These are phyloP conservation scores for Zaprionus kolodkinae DNA, from an alignment of 1,140 invertebrate species.

Conservation along the genomic window DNA sequence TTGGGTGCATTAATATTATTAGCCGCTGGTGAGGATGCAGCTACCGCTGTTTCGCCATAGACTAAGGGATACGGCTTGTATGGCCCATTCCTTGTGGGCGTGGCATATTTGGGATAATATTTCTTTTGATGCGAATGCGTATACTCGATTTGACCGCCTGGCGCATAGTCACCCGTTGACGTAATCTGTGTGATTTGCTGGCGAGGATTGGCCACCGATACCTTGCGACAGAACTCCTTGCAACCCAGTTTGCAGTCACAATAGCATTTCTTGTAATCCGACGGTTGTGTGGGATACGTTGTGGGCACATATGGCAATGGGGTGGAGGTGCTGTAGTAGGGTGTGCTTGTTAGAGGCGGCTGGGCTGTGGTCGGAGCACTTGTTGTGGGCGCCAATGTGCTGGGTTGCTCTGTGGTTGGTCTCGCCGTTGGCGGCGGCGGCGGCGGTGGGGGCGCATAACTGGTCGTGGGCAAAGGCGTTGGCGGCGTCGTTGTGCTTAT, in stretches of 20 bases:
- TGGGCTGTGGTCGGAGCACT: not conserved
- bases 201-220: constrained; percentile 47
- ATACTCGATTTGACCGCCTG: constrained; percentile 65
- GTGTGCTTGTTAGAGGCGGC: constrained; percentile 12
- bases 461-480: constrained; percentile 13
- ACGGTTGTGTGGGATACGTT: not conserved
- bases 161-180: constrained; percentile 58
- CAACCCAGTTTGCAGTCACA: constrained; percentile 78
- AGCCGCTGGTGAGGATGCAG: constrained; percentile 34
- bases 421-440: not conserved
- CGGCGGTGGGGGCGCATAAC: not conserved
- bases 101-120: constrained; percentile 57
- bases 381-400: not conserved
- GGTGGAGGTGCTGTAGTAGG: not conserved
- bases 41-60: constrained; percentile 41
- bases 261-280: constrained; percentile 70
- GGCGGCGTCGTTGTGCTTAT: constrained; percentile 50
- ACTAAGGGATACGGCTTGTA: constrained; percentile 59
- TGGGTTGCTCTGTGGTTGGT: constrained; percentile 12
- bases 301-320: constrained; percentile 1
- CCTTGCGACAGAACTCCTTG: constrained; percentile 81
- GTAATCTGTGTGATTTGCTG: constrained; percentile 74
- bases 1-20: constrained; percentile 63
- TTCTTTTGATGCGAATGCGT: constrained; percentile 67
- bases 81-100: constrained; percentile 5